These are phyloP conservation scores for Noctilio leporinus DNA, from an alignment of 2,113 vertebrate species.

Conservation along the genomic window DNA sequence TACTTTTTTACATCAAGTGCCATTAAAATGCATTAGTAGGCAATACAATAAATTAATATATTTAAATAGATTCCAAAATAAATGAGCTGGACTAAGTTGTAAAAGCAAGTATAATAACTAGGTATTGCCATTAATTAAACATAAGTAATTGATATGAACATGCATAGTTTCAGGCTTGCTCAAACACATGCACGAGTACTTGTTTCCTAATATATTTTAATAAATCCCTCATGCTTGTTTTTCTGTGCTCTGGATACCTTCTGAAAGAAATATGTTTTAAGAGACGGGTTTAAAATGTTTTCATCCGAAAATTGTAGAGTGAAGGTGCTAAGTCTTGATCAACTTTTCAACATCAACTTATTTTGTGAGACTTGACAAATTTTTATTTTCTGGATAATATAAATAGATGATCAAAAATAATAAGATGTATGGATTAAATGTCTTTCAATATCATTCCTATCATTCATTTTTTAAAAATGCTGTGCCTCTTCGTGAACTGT, in stretches of 20 bases:
- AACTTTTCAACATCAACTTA: background rate
- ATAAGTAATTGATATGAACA: background rate
- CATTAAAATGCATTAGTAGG: background rate
- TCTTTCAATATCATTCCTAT: background rate
- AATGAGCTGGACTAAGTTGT: background rate
- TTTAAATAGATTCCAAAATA: background rate
- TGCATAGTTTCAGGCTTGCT: background rate
- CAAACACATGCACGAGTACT: background rate
- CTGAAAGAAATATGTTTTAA: background rate
- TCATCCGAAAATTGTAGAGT: background rate
- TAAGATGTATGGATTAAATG: rapidly evolving
- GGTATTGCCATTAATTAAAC: background rate
- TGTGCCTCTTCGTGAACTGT: background rate
- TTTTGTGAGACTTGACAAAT: background rate
- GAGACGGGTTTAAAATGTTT: background rate
- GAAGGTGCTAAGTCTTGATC: background rate
- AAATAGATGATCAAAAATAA: background rate
- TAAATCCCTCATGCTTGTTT: background rate
- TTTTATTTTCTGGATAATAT: background rate
- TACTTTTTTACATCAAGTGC: background rate
- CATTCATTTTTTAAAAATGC: background rate
- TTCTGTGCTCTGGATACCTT: background rate
- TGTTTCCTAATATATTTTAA: background rate
- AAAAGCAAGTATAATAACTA: background rate
- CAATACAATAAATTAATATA: background rate